Evolutionary conservation across 2,888 invertebrate species (phyloP).

Genomic region (Rhagonycha fulva): DNA sequence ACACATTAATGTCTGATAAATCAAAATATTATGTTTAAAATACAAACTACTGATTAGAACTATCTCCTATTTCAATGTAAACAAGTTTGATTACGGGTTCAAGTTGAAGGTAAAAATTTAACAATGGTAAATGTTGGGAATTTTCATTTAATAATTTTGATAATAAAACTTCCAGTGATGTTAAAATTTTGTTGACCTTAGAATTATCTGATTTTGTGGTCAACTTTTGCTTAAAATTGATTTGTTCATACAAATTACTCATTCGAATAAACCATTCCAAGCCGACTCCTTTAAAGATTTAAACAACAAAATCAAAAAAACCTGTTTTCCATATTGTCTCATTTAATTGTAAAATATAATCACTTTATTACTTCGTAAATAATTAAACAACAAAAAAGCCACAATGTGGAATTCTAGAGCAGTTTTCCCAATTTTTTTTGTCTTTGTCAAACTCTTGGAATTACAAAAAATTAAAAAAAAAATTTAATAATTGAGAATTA

Average conservation of each 20-base stretch:
- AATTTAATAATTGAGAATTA: no score
- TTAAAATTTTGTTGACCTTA: neutral
- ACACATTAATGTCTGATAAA: no score
- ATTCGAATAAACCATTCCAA: neutral
- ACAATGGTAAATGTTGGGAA: neutral
- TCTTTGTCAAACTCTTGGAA: no score
- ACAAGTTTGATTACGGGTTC: neutral
- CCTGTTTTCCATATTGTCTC: no score
- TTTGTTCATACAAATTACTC: neutral
- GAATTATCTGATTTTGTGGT: conserved; percentile 46
- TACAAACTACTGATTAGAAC: neutral
- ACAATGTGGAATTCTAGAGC: no score
- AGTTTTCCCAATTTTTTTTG: no score
- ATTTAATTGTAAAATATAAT: no score
- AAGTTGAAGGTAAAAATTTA: neutral
- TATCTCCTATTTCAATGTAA: neutral
- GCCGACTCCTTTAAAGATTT: neutral
- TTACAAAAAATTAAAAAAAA: no score
- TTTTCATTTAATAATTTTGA: neutral
- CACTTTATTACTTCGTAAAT: no score
- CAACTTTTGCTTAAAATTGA: conserved; percentile 36
- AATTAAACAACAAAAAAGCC: no score
- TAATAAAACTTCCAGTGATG: neutral
- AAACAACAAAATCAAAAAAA: no score
- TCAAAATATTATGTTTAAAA: neutral